Base-by-base conservation (phyloP, 2,113 vertebrate species). In the Columba janthina region DNA sequence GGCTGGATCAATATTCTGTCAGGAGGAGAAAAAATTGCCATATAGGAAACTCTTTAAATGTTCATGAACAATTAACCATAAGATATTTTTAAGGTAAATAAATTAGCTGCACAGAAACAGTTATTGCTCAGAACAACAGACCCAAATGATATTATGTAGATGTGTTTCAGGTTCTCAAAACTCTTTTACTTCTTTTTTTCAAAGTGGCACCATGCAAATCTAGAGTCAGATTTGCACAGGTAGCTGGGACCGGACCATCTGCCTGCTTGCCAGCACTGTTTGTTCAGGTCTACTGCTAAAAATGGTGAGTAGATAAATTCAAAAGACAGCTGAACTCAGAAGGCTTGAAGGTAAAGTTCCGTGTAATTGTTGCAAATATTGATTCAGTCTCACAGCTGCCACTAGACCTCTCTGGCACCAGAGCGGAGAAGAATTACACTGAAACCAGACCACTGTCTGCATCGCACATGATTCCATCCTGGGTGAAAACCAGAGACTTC, bases 351-450 rank as follows among this genome's bases (percentile, higher is more conserved):
- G 85, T 77, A 87, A 90, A 89, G 32, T 51, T 89, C 64, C 51
- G 32, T 50, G 56, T 57, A 79, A 74, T 80, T 77, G 60, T 26
- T 85, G 67, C 72, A 90, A 88, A 95, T 95, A 96, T 93, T 95
- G 93, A 94, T 91, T 93, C 38, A 74, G 83, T 78, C 85, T 93
- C 64, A 44, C 0, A 0, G 32, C 72, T 82, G 76, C 32, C n/a
- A 25, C 54, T 51, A 34, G 58, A 90, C 26, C 46, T 86, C 42
- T 56, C 67, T 48, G 72, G 79, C 69, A 85, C 18, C n/a, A 26
- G 26, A 54, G 20, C 3, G 1, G 51, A 51, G 34, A 56, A 74
- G 64, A 88, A 75, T 80, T 71, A 60, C 26, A 36, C 21, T 67
- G 85, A 90, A 83, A 90, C 51, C 79, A 93, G 81, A 80, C 24